A percentile compares a stretch with the other conserved stretches of the same genome.
phyloP scores from a whole-genome alignment of 2,797 vertebrate species.

The Calcarius lapponicus region DNA sequence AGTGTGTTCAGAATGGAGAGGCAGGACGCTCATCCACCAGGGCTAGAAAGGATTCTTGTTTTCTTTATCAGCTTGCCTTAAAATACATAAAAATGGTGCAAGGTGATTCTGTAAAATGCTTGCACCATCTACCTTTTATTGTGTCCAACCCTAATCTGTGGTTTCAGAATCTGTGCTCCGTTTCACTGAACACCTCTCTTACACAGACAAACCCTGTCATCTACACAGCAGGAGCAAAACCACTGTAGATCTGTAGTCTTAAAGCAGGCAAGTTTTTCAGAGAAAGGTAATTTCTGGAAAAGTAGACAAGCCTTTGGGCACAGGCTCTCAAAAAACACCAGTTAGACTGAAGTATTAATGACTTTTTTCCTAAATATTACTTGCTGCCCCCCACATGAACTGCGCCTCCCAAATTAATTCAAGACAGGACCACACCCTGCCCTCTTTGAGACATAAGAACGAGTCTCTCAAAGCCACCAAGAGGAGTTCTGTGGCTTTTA shows the following conservation, averaged over 20 bases:
- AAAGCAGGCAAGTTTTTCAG: neutral
- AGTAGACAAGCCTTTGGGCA: neutral
- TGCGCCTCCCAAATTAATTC: neutral
- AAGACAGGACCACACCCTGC: neutral
- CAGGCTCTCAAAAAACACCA: neutral
- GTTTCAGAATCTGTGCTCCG: neutral
- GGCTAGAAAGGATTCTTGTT: neutral
- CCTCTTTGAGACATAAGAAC: neutral
- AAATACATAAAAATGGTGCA: neutral
- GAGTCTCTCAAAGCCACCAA: neutral
- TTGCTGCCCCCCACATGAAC: neutral
- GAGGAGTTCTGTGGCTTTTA: conserved; percentile 50
- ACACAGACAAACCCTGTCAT: neutral
- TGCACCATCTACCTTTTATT: neutral
- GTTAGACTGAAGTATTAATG: neutral
- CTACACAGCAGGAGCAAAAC: neutral
- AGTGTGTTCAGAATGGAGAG: neutral
- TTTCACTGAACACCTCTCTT: neutral
- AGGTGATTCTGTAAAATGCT: neutral
- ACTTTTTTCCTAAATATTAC: neutral
- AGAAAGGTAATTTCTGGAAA: neutral
- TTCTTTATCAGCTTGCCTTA: neutral
- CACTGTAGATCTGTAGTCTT: neutral
- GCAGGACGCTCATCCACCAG: neutral
- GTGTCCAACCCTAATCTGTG: fast-evolving